Evolutionary conservation across 2,113 vertebrate genomes (phyloP).

Genomic region (Pachyramphus minor): DNA sequence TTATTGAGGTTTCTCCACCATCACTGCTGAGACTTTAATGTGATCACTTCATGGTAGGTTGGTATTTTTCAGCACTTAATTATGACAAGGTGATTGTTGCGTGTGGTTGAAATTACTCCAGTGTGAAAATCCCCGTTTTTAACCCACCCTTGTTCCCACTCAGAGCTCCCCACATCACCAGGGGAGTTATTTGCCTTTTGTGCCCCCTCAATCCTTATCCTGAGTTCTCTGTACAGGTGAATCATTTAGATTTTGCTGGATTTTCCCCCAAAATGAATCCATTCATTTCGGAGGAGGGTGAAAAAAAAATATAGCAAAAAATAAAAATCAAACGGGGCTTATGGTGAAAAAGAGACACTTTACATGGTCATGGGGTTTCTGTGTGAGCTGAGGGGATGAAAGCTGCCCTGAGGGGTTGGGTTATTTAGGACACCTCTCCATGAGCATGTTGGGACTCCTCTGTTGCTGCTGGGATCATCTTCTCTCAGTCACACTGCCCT

Average conservation of each 20-base stretch:
- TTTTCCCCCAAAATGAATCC: neutral
- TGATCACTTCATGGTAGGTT: neutral
- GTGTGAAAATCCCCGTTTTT: neutral
- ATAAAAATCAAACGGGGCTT: neutral
- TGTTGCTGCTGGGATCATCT: neutral
- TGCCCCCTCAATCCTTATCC: neutral
- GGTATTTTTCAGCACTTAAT: slow-evolving; percentile 22
- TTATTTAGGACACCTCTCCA: neutral
- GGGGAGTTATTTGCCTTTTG: neutral
- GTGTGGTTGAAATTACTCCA: neutral
- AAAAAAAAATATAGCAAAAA: neutral
- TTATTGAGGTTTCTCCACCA: neutral
- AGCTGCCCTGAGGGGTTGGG: neutral
- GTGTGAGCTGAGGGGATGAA: neutral
- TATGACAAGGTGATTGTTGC: neutral
- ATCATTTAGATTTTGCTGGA: neutral
- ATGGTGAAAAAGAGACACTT: neutral
- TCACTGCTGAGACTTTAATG: neutral
- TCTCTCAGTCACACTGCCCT: neutral
- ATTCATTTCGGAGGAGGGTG: neutral
- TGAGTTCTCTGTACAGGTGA: neutral
- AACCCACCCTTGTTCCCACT: neutral
- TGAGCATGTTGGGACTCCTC: neutral
- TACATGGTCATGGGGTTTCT: neutral
- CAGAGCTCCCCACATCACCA: neutral